A percentile compares a stretch with the other conserved stretches of the same genome.
Conservation (phyloP, 2,797 vertebrate species). For the Micromesistius poutassou region DNA sequence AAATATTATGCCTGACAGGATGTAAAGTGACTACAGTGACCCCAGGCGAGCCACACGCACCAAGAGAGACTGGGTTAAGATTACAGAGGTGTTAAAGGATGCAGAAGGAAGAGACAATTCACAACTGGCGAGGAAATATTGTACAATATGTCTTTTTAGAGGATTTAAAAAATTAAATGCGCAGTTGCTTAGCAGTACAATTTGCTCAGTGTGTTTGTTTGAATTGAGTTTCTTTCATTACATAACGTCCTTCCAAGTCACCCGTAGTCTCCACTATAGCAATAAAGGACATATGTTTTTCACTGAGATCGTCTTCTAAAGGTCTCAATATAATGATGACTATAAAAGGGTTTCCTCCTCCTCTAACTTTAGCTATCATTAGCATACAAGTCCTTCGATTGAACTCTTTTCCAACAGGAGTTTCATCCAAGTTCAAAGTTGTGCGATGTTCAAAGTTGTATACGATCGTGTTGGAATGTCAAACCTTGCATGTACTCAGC, state of each 20-base stretch:
- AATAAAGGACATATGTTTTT: neutral
- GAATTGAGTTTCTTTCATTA: too few relatives aligned
- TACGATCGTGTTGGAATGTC: neutral
- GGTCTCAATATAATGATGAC: neutral
- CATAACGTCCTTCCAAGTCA: neutral
- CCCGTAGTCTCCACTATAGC: neutral
- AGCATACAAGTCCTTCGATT: neutral
- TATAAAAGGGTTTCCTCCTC: neutral
- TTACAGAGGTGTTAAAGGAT: conserved; percentile 50
- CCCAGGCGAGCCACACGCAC: conserved; percentile 54
- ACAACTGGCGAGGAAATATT: too few relatives aligned
- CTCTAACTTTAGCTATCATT: neutral
- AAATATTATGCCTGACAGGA: conserved; percentile 69
- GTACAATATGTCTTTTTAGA: too few relatives aligned
- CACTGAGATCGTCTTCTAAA: neutral
- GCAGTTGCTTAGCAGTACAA: neutral
- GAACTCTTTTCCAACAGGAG: neutral
- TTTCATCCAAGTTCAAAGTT: neutral
- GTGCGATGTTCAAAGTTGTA: neutral
- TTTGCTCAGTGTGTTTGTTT: neutral
- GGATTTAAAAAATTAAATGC: neutral
- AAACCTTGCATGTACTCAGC: neutral
- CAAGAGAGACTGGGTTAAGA: conserved; percentile 51
- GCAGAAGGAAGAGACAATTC: neutral
- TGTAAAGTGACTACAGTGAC: conserved; percentile 63